phyloP scores from a whole-genome alignment of 1,140 invertebrate species.

The Sweltsa coloradensis region DNA sequence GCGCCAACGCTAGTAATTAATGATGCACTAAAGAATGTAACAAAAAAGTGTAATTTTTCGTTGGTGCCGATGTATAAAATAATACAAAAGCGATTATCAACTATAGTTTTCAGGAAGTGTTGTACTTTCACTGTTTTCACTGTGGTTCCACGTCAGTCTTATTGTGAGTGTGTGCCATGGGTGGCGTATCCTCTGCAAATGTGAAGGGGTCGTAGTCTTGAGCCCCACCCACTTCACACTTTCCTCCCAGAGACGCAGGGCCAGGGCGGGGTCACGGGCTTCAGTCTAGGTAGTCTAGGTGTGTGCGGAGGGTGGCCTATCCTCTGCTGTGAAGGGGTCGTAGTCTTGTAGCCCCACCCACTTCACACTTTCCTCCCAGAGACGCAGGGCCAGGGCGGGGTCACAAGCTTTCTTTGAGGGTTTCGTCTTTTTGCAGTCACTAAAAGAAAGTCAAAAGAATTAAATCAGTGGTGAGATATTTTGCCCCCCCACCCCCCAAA shows the following conservation, averaged over 20 bases:
- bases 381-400: conserved; percentile 34
- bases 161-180: too few relatives aligned
- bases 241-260: conserved; percentile 59
- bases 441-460: conserved; percentile 23
- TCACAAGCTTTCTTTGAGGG: conserved; percentile 35
- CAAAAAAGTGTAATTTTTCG: too few relatives aligned
- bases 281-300: conserved; percentile 27
- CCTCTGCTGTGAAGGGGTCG: conserved; percentile 8
- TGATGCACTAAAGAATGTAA: too few relatives aligned
- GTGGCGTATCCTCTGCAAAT: neutral
- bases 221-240: conserved; percentile 46
- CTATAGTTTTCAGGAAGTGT: too few relatives aligned
- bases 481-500: too few relatives aligned
- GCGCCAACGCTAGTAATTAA: too few relatives aligned
- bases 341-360: conserved; percentile 16
- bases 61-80: too few relatives aligned
- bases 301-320: neutral
- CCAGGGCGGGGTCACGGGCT: conserved; percentile 36
- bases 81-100: too few relatives aligned
- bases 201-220: conserved; percentile 4
- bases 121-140: too few relatives aligned
- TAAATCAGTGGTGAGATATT: too few relatives aligned
- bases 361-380: conserved; percentile 34
- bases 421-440: conserved; percentile 39
- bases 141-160: too few relatives aligned